Percentiles rank a stretch among this genome's conserved stretches.
These are phyloP conservation scores for Coleophora flavipennella DNA, from an alignment of 2,888 invertebrate genomes.

Conservation along the genomic window DNA sequence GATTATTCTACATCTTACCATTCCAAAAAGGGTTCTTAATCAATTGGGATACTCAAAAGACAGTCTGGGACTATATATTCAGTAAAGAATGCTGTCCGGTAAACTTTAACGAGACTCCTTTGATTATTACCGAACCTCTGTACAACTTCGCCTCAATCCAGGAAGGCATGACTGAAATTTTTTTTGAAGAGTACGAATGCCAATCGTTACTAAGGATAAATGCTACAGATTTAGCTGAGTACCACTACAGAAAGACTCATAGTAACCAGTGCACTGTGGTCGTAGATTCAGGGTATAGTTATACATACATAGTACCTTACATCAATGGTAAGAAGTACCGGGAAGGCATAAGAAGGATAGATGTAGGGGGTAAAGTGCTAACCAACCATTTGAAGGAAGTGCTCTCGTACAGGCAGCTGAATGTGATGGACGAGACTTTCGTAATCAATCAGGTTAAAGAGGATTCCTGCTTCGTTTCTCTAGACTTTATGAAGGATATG, in stretches of 20 bases:
- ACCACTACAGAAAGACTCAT: constrained; percentile 72
- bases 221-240: constrained; percentile 85
- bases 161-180: constrained; percentile 94
- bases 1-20: constrained; percentile 93
- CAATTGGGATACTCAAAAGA: constrained; percentile 97
- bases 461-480: constrained; percentile 94
- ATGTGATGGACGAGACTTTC: constrained; percentile 99
- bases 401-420: constrained; percentile 94
- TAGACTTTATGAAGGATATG: constrained; percentile 87
- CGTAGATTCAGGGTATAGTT: constrained; percentile 96
- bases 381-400: constrained; percentile 99
- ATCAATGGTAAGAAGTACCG: constrained; percentile 80
- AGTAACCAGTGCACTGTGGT: constrained; percentile 82
- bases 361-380: constrained; percentile 96
- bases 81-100: constrained; percentile 87
- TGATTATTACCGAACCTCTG: constrained; percentile 94
- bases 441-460: constrained; percentile 99
- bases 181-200: constrained; percentile 98
- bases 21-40: constrained; percentile 96
- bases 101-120: constrained; percentile 81
- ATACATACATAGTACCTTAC: constrained; percentile 94
- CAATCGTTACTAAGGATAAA: constrained; percentile 85
- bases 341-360: constrained; percentile 84
- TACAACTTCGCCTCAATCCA: constrained; percentile 94
- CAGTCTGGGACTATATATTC: constrained; percentile 96